These are phyloP conservation scores for Euschistus heros DNA, from an alignment of 1,140 invertebrate species.

Conservation along the genomic window DNA sequence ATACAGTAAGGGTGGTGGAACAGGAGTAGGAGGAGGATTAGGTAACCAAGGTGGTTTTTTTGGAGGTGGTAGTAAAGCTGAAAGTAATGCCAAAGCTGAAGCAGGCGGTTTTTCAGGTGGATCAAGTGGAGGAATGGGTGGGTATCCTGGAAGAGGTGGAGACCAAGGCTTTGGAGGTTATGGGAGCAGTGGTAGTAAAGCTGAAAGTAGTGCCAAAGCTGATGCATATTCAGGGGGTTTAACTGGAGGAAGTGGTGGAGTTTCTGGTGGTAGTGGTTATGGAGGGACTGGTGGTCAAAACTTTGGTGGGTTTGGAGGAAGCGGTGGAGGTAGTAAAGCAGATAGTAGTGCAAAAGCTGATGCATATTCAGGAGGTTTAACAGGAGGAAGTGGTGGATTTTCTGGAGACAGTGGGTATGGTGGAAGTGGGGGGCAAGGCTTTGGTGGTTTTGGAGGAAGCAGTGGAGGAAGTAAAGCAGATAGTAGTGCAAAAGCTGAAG, in stretches of 20 bases:
- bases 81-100: not conserved
- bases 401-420: not conserved
- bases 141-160: too few species aligned
- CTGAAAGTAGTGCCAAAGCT: not conserved
- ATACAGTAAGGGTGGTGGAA: not conserved
- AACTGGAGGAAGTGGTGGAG: too few species aligned
- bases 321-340: not conserved
- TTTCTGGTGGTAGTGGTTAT: not conserved
- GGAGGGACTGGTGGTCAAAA: not conserved
- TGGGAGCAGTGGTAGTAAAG: not conserved
- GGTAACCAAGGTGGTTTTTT: not conserved
- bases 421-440: not conserved
- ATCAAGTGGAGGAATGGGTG: too few species aligned
- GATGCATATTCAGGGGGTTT: too few species aligned
- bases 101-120: not conserved
- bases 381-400: too few species aligned
- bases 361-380: too few species aligned
- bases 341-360: not conserved
- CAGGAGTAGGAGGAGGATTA: not conserved
- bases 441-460: not conserved
- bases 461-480: not conserved
- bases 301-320: not conserved
- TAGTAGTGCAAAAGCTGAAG: not conserved
- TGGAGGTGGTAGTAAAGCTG: not conserved
- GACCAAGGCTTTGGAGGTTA: too few species aligned